Evolutionary conservation across 1,140 invertebrate species (phyloP).

Genomic region (Scaptodrosophila lebanonensis): DNA sequence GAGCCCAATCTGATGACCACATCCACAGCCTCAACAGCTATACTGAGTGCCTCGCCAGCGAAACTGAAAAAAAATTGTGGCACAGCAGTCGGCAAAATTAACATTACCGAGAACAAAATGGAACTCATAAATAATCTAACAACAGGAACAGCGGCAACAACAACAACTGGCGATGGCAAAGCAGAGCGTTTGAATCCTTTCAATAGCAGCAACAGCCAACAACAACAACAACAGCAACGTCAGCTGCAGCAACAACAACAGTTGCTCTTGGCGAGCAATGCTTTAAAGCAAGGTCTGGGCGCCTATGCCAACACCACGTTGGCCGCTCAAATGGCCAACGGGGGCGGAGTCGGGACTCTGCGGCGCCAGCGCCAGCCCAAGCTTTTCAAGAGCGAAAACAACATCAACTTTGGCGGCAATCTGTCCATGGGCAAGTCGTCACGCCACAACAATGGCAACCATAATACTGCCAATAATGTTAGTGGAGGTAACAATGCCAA

Average conservation of each 20-base stretch:
- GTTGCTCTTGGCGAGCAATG: slow-evolving; percentile 65
- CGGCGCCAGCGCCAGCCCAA: slow-evolving; percentile 72
- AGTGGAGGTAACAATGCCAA: slow-evolving; percentile 15
- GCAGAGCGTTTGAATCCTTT: slow-evolving; percentile 61
- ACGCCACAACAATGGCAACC: slow-evolving; percentile 9
- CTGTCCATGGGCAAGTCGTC: slow-evolving; percentile 51
- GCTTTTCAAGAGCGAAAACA: slow-evolving; percentile 74
- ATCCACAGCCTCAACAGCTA: slow-evolving; percentile 66
- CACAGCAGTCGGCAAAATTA: slow-evolving; percentile 48
- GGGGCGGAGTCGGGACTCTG: slow-evolving; percentile 64
- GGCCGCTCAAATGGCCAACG: slow-evolving; percentile 66
- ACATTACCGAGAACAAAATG: slow-evolving; percentile 76
- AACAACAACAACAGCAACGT: slow-evolving; percentile 15
- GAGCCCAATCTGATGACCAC: slow-evolving; percentile 62
- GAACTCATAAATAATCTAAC: slow-evolving; percentile 62
- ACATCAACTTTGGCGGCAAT: slow-evolving; percentile 56
- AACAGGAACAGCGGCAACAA: slow-evolving; percentile 16
- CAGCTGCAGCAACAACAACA: slow-evolving; percentile 57
- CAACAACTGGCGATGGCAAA: slow-evolving; percentile 12
- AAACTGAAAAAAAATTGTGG: slow-evolving; percentile 41
- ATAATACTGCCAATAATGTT: background rate
- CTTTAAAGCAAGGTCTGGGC: slow-evolving; percentile 65
- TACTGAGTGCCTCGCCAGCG: slow-evolving; percentile 53
- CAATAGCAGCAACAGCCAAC: slow-evolving; percentile 23
- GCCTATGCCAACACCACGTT: slow-evolving; percentile 71